Evolutionary conservation across 92 coral and sea anemone genomes (phyloP), one percentile per base, ranked within the genome.

Genomic region (Hydrozoanthus gracilis): DNA sequence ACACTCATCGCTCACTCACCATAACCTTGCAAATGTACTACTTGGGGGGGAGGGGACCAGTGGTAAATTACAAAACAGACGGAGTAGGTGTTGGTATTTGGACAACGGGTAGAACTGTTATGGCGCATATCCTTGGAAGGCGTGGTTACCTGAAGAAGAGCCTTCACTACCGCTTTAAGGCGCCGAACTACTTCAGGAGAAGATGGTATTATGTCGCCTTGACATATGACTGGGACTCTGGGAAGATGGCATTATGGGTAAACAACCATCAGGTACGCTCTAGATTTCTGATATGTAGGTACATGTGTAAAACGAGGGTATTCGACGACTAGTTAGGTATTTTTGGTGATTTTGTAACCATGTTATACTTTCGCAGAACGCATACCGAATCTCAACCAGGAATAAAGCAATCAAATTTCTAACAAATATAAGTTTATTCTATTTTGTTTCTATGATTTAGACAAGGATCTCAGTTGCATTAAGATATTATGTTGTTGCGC

Each of bases 21-120:
- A 89, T 94, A 65, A 88, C 93, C 8, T 78, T 94, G 20, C 93
- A 95, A 93, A 93, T 94, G 27, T 77, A 73, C 86, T 83, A 88
- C 52, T 82, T 88, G 17, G 61, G 83, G 35, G 76, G 88, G 0
- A 67, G 88, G 5, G 98, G 98, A 16, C 98, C 98, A 7, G 83
- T 94, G 12, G 92, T 94, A 56, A 92, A 94, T 74, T 94, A 88
- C 76, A 66, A 93, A 70, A 83, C 87, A 10, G 79, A 88, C 50
- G 94, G 98, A 13, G 76, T 79, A n/a, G 98, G 98, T 2, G 73
- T 94, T 9, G 98, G 98, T 5, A 71, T 94, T 45, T 92, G 92
- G 92, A 50, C 89, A 78, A 79, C 86, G 35, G 90, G 91, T 17
- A 54, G 90, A 14, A 69, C 87, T 10, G 88, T 92, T 4, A 80